phyloP scores from a whole-genome alignment of 2,888 invertebrate species.

The Byasa hedistus region DNA sequence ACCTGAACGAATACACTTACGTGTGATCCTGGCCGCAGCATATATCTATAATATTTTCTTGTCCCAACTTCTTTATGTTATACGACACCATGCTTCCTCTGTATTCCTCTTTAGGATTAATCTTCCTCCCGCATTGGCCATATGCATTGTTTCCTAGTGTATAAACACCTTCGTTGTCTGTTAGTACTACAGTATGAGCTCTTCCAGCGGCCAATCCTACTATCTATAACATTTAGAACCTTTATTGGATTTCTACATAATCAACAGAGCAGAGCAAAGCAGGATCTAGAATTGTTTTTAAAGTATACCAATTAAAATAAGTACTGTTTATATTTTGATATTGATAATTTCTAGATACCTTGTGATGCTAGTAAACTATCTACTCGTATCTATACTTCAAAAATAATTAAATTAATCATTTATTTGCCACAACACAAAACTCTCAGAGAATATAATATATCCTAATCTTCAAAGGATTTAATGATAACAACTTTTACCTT shows the following conservation, averaged over 20 bases:
- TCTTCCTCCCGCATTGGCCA: slow-evolving; percentile 94
- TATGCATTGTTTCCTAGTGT: slow-evolving; percentile 94
- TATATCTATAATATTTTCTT: slow-evolving; percentile 82
- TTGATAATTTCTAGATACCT: too few relatives aligned
- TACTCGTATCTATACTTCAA: too few relatives aligned
- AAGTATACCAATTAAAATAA: too few relatives aligned
- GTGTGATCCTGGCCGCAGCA: slow-evolving; percentile 96
- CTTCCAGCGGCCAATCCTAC: slow-evolving; percentile 87
- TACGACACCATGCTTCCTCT: slow-evolving; percentile 83
- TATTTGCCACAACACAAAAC: too few relatives aligned
- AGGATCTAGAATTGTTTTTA: too few relatives aligned
- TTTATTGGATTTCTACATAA: too few relatives aligned
- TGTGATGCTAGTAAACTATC: too few relatives aligned
- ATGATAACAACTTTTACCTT: slow-evolving; percentile 53
- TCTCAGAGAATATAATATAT: too few relatives aligned
- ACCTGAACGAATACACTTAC: slow-evolving; percentile 52
- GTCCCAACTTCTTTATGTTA: slow-evolving; percentile 82
- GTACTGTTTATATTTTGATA: too few relatives aligned
- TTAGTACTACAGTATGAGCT: slow-evolving; percentile 90
- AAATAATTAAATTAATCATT: too few relatives aligned
- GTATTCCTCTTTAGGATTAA: slow-evolving; percentile 88
- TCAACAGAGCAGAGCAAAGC: too few relatives aligned
- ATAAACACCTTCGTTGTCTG: slow-evolving; percentile 89
- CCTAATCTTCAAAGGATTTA: background rate
- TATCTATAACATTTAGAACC: slow-evolving; percentile 45